Evolutionary conservation across 2,888 invertebrate species (phyloP), one percentile per base, ranked within the genome.

Genomic region (Erebia epiphron): DNA sequence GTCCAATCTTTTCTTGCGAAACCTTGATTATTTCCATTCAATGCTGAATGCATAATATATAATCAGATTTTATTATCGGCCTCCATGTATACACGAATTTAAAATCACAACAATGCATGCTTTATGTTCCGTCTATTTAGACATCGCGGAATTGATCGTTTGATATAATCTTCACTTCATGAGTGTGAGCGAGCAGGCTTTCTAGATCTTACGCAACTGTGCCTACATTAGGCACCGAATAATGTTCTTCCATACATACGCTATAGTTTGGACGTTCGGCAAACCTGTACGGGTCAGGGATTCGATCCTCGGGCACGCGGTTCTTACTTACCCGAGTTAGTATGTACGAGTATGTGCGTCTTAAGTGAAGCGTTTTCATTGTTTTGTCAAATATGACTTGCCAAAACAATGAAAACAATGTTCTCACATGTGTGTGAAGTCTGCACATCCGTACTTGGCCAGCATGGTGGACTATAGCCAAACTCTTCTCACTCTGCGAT

Each of bases 121-220:
- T 56, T 49, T 41, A 58, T 57, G 63, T 50, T 63, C 58, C 64
- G 56, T 69, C 57, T 64, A 18, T 69, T 69, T 65, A 65, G 58
- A 50, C 58, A 70, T 61, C 43, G 26, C 66, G 46, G 57, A 62
- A 67, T 66, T 68, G 66, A 63, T 72, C 41, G 69, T 50, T 66
- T 26, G 64, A 66, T 65, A 69, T 68, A 68, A 66, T 67, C 66
- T 72, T 72, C 65, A 43, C 60, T 52, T 41, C 72, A 69, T 62
- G 65, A 61, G 54, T 65, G 66, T 54, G 58, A 64, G 41, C 58
- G 60, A 54, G 49, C 67, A 69, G 64, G 69, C 72, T 72, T 72
- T 69, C 72, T 72, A 72, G 58, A 64, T 69, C 52, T 72, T 69
- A 63, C 72, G 64, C 60, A 69, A 72, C 72, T 67, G 67, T 57